These are phyloP conservation scores for Sylvilagus bachmani DNA, from an alignment of 2,113 vertebrate species.

Conservation along the genomic window DNA sequence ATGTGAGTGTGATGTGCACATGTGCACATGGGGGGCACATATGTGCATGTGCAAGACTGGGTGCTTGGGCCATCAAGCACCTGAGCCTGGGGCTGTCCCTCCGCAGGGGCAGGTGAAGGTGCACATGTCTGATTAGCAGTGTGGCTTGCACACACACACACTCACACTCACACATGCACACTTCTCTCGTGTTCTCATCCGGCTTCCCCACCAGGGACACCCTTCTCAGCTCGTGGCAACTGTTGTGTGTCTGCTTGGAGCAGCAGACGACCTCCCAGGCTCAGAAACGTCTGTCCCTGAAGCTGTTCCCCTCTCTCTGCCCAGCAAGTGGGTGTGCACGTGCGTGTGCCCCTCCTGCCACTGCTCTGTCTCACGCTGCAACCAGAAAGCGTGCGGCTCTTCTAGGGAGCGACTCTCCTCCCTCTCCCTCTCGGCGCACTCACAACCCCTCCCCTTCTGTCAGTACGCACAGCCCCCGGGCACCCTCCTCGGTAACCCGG, in stretches of 20 bases:
- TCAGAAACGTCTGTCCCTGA: background rate
- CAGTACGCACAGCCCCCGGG: no score
- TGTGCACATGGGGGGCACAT: no score
- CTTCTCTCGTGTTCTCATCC: background rate
- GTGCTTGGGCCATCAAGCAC: no score
- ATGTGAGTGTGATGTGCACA: no score
- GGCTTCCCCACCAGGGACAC: background rate
- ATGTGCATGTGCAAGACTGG: no score
- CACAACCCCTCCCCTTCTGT: background rate
- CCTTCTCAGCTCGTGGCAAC: background rate
- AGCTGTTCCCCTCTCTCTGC: background rate
- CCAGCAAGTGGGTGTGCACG: background rate
- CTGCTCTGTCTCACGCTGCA: background rate
- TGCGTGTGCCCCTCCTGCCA: rapidly evolving
- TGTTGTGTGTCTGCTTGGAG: background rate
- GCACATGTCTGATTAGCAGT: background rate
- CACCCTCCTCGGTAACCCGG: background rate
- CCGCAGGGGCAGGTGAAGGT: background rate
- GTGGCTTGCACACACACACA: background rate
- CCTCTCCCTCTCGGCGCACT: no score
- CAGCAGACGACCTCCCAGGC: background rate
- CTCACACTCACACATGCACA: background rate
- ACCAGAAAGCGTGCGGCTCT: background rate
- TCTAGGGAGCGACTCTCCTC: background rate
- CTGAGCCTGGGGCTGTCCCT: no score